A percentile compares a stretch with the other conserved stretches of the same genome.
phyloP scores from a whole-genome alignment of 2,797 vertebrate genomes.

The Atherinosoma microstoma region DNA sequence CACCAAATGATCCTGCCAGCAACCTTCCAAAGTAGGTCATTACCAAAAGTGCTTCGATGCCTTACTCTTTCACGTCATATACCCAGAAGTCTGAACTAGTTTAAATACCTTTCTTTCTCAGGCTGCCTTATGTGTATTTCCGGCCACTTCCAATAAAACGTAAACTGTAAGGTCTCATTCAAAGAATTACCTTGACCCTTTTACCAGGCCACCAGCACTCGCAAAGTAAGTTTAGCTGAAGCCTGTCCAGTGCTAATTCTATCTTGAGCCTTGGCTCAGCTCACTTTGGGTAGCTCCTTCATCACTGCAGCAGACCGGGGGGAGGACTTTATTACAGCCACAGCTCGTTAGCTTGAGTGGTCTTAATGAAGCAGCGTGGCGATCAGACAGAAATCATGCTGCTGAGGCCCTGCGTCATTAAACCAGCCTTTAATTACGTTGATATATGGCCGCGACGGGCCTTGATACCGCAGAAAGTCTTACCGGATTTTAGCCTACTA shows the following conservation, averaged over 20 bases:
- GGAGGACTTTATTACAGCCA: slow-evolving; percentile 99
- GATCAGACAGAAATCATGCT: slow-evolving; percentile 99
- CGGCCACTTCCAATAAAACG: neutral
- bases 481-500: slow-evolving; percentile 72
- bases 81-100: neutral
- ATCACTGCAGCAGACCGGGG: slow-evolving; percentile 96
- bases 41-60: slow-evolving; percentile 2
- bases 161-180: neutral
- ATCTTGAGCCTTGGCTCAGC: slow-evolving; percentile 83
- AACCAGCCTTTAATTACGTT: slow-evolving; percentile 99
- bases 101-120: neutral
- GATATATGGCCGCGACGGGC: slow-evolving; percentile 93
- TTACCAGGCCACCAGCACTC: slow-evolving; percentile 87
- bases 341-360: slow-evolving; percentile 99
- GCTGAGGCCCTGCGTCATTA: slow-evolving; percentile 99
- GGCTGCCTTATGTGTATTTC: neutral
- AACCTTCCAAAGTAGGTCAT: slow-evolving; percentile 1
- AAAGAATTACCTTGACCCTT: slow-evolving; percentile 77
- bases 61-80: neutral
- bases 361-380: slow-evolving; percentile 99
- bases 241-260: slow-evolving; percentile 96
- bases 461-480: slow-evolving; percentile 84
- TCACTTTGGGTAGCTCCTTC: slow-evolving; percentile 94
- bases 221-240: slow-evolving; percentile 94
- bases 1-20: slow-evolving; percentile 1